Base-by-base conservation (phyloP, 2,797 vertebrate species). In the Pseudomugil gertrudae region DNA sequence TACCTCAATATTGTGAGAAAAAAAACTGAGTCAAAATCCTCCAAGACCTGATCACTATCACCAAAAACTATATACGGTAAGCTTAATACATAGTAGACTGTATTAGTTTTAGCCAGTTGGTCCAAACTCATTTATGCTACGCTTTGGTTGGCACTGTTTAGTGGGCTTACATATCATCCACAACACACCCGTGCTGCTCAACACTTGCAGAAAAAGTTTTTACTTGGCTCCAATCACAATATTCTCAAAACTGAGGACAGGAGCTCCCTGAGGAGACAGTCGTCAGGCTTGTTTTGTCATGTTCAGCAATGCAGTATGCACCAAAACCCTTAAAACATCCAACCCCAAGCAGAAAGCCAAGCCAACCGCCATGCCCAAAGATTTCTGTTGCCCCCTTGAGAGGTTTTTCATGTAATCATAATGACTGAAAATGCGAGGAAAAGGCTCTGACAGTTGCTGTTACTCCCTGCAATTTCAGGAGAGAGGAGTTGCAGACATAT, bases 281-380 rank as follows among this genome's bases (percentile, higher is more conserved):
- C 76, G 55, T 74, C 62, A 66, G 76, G 48, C 74, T 65, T 83
- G 84, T 80, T 83, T 82, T 78, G 65, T 85, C 81, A 78, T 73
- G 84, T 83, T 56, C 58, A 68, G 72, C 61, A 56, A 57, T 81
- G 45, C 73, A 63, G 65, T 69, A 19, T 64, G 63, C 53, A 47
- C 55, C 26, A 24, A 69, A 29, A 15, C 23, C 24, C 24, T 14
- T 5, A 58, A 74, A 79, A 72, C 61, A 72, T 14, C 60, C 57
- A 45, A 29, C n/a, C 11, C 17, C 14, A n/a, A 66, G 52, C 32
- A 63, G 36, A 57, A 7, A 33, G 45, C 15, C 48, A 15, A 6
- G 32, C 33, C 24, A 40, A 53, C 38, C 57, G 36, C 47, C 11
- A 51, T 63, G 43, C 35, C 32, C 24, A 21, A 5, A 10, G 47